These are phyloP conservation scores for Psephotus haematonotus DNA, from an alignment of 2,113 vertebrate genomes.

Conservation along the genomic window DNA sequence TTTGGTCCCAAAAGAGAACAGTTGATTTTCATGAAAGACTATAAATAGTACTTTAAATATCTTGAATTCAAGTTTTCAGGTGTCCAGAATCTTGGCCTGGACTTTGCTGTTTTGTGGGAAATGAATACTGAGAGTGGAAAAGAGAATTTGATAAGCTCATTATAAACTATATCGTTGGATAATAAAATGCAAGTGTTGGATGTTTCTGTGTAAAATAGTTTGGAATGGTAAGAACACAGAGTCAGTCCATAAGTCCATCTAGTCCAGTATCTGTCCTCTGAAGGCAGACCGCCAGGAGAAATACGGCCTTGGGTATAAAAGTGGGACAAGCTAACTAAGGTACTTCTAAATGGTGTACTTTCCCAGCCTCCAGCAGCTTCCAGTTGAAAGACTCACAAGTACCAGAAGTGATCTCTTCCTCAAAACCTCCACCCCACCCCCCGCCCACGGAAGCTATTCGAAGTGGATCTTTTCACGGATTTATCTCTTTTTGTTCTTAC, in stretches of 20 bases:
- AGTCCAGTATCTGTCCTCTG: not conserved
- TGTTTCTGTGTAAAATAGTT: not conserved
- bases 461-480: not conserved
- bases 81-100: not conserved
- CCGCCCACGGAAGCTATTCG: not conserved
- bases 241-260: not conserved
- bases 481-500: not conserved
- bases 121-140: not conserved
- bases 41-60: not conserved
- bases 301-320: not conserved
- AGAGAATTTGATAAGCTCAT: not conserved
- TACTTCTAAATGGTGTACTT: not conserved
- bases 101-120: not conserved
- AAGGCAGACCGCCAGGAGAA: not conserved
- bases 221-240: not conserved
- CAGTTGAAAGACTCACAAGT: not conserved
- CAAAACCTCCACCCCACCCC: not conserved
- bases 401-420: not conserved
- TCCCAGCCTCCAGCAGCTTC: not conserved
- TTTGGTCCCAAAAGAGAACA: not conserved
- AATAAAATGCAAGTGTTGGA: not conserved
- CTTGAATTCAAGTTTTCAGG: not conserved
- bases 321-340: not conserved
- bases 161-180: not conserved
- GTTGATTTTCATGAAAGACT: not conserved